These are phyloP conservation scores for Ostrea edulis DNA, from an alignment of 1,140 invertebrate genomes.

Conservation along the genomic window DNA sequence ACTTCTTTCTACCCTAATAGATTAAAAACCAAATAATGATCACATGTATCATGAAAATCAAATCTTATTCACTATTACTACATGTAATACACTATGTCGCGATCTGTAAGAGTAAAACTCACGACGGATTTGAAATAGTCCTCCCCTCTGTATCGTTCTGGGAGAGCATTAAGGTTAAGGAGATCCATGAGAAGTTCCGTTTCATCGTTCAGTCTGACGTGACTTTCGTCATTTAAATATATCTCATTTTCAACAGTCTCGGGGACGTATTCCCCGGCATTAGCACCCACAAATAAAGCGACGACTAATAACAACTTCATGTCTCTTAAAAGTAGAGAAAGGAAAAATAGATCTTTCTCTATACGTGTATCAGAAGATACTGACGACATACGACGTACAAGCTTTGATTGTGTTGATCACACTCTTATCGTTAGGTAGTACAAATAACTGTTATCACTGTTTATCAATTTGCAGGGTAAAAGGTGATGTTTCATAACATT, in stretches of 20 bases:
- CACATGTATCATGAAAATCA: too few relatives aligned
- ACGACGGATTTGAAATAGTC: constrained; percentile 42
- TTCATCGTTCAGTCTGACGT: constrained; percentile 33
- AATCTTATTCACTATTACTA: too few relatives aligned
- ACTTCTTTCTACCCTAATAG: neutral
- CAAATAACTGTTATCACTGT: neutral
- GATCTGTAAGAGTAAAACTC: neutral
- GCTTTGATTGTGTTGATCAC: neutral
- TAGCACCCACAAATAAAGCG: neutral
- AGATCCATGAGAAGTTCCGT: constrained; percentile 40
- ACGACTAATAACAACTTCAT: neutral
- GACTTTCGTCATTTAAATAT: neutral
- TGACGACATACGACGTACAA: too few relatives aligned
- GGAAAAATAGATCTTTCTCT: neutral
- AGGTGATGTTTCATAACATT: neutral
- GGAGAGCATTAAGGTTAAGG: constrained; percentile 16
- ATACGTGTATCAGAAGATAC: neutral
- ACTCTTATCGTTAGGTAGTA: neutral
- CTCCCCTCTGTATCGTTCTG: constrained; percentile 41
- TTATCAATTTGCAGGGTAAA: constrained; percentile 14
- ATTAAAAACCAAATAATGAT: neutral
- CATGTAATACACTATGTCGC: too few relatives aligned
- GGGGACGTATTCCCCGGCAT: too few relatives aligned
- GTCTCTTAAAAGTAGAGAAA: neutral
- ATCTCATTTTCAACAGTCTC: neutral